phyloP scores from a whole-genome alignment of 35 echinoderm and acorn worm species.

The Eucidaris tribuloides region DNA sequence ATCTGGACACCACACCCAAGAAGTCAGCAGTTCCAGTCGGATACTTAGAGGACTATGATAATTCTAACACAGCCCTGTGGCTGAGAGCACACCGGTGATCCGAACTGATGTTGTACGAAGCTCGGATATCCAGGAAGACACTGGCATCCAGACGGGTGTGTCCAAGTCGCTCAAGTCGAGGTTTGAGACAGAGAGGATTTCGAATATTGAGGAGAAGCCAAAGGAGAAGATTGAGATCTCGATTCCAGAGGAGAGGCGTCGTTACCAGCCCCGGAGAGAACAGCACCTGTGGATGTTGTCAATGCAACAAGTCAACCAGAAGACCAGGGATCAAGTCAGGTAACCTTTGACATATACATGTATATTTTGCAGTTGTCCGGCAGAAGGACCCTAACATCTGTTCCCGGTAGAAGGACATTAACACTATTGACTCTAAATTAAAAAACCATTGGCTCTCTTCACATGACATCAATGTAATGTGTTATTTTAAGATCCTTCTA shows the following conservation, averaged over 20 bases:
- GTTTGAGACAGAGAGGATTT: slow-evolving; percentile 84
- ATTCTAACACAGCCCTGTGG: slow-evolving; percentile 31
- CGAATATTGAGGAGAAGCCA: slow-evolving; percentile 74
- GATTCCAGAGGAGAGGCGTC: background rate
- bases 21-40: slow-evolving; percentile 48
- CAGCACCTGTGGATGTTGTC: slow-evolving; percentile 73
- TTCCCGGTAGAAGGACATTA: too few species aligned
- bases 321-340: slow-evolving; percentile 57
- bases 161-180: slow-evolving; percentile 54
- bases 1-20: slow-evolving; percentile 38
- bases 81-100: slow-evolving; percentile 75
- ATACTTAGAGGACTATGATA: slow-evolving; percentile 44
- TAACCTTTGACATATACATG: too few species aligned
- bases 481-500: too few species aligned
- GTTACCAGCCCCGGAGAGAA: slow-evolving; percentile 50
- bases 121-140: slow-evolving; percentile 24
- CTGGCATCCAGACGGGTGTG: slow-evolving; percentile 35
- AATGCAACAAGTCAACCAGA: slow-evolving; percentile 25
- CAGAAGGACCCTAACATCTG: too few species aligned
- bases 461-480: too few species aligned
- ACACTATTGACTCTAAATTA: too few species aligned
- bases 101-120: slow-evolving; percentile 67
- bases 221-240: slow-evolving; percentile 67
- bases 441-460: too few species aligned
- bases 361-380: too few species aligned